These are phyloP conservation scores for Hyposmocoma kahamanoa DNA, from an alignment of 1,140 invertebrate species.

Conservation along the genomic window DNA sequence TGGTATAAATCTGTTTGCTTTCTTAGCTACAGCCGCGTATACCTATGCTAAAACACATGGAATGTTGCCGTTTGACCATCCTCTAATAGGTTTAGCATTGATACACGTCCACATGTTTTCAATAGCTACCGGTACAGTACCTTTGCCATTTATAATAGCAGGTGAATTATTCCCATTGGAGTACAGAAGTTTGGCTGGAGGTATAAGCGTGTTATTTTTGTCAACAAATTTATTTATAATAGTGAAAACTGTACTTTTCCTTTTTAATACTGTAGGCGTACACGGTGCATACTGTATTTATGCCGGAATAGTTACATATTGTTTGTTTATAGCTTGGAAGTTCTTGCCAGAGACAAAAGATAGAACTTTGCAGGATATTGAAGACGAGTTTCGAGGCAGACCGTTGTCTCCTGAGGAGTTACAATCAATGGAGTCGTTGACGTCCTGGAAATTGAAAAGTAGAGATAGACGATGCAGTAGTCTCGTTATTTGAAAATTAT, in stretches of 20 bases:
- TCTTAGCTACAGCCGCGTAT: conserved; percentile 25
- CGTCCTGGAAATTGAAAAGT: conserved; percentile 30
- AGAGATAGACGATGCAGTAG: conserved; percentile 47
- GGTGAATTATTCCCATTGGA: conserved; percentile 41
- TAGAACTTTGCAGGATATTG: conserved; percentile 44
- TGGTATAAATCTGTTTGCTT: conserved; percentile 25
- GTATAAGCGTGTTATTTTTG: conserved; percentile 33
- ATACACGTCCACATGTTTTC: conserved; percentile 40
- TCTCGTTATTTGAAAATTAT: conserved; percentile 25
- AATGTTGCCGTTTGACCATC: conserved; percentile 25
- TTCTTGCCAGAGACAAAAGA: conserved; percentile 44
- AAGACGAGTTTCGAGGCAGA: conserved; percentile 42
- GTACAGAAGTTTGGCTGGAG: conserved; percentile 37
- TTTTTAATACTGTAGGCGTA: conserved; percentile 28
- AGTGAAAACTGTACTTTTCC: conserved; percentile 31
- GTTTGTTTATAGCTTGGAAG: conserved; percentile 21
- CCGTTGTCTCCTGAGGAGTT: conserved; percentile 34
- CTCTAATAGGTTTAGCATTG: conserved; percentile 27
- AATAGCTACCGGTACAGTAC: conserved; percentile 35
- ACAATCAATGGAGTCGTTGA: conserved; percentile 37
- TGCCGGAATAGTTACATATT: conserved; percentile 20
- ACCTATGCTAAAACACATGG: conserved; percentile 19
- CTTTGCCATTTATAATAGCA: conserved; percentile 37
- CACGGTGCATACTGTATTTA: conserved; percentile 33
- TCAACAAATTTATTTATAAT: conserved; percentile 37